A percentile compares a stretch with the other conserved stretches of the same genome.
Evolutionary conservation across 2,113 vertebrate genomes (phyloP).

Genomic region (Corythoichthys intestinalis): DNA sequence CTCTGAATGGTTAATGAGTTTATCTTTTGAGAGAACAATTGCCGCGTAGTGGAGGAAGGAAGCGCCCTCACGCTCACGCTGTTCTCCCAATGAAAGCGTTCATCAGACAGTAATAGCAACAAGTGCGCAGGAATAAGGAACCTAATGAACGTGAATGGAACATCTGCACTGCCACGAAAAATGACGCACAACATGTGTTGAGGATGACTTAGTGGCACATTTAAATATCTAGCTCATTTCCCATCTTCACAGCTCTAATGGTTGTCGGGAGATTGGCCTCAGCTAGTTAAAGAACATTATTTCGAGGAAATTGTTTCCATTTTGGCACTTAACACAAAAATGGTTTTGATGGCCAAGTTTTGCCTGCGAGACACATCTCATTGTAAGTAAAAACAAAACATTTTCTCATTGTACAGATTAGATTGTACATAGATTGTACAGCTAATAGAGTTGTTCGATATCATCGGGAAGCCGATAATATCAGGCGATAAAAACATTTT

Average conservation of each 20-base stretch:
- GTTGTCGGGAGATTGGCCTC: background rate
- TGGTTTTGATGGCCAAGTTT: too few relatives aligned
- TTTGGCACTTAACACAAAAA: too few relatives aligned
- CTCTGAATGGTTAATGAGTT: constrained; percentile 26
- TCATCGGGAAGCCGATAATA: too few relatives aligned
- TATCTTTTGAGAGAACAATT: constrained; percentile 35
- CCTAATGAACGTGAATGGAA: constrained; percentile 47
- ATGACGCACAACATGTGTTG: background rate
- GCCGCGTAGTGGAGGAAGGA: constrained; percentile 33
- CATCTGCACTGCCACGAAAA: constrained; percentile 39
- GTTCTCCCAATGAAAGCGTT: constrained; percentile 22
- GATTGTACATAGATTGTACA: too few relatives aligned
- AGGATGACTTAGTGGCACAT: background rate
- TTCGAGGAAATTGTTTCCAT: background rate
- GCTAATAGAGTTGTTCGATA: too few relatives aligned
- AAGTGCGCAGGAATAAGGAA: constrained; percentile 11
- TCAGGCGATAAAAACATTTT: too few relatives aligned
- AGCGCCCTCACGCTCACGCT: constrained; percentile 1
- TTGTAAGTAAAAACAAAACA: too few relatives aligned
- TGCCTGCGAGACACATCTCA: too few relatives aligned
- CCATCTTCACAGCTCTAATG: constrained; percentile 1
- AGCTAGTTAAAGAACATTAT: background rate
- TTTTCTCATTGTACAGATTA: too few relatives aligned
- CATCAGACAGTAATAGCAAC: constrained; percentile 19
- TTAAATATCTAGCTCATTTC: constrained; percentile 10